Evolutionary conservation across 1,140 invertebrate genomes (phyloP).

Genomic region (Oedothorax gibbosus): DNA sequence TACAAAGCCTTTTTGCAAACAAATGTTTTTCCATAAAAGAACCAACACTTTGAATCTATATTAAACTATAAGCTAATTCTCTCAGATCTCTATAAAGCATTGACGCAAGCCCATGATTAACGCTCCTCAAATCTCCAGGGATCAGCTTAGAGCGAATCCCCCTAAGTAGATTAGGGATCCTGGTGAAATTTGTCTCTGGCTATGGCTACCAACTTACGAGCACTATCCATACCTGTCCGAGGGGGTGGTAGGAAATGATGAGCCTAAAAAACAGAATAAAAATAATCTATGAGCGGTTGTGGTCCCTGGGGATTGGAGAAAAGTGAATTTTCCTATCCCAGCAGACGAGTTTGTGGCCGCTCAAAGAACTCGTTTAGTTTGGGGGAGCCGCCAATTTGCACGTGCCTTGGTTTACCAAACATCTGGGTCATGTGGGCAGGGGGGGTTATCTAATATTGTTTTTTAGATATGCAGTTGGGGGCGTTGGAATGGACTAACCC

Average conservation of each 20-base stretch:
- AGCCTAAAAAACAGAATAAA: constrained; percentile 6
- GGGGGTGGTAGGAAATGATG: background rate
- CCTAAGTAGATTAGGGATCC: constrained; percentile 49
- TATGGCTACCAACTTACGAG: constrained; percentile 49
- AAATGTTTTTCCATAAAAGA: background rate
- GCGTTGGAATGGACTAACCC: too few species aligned
- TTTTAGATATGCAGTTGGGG: background rate
- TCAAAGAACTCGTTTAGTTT: constrained; percentile 40
- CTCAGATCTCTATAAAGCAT: constrained; percentile 13
- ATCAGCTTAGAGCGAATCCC: constrained; percentile 14
- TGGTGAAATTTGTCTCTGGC: constrained; percentile 55
- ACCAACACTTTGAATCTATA: constrained; percentile 24
- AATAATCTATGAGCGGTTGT: constrained; percentile 33
- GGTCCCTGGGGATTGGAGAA: constrained; percentile 11
- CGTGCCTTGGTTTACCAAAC: constrained; percentile 58
- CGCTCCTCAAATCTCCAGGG: constrained; percentile 28
- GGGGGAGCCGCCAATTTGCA: background rate
- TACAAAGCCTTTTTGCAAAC: too few species aligned
- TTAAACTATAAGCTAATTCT: constrained; percentile 1
- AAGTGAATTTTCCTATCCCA: constrained; percentile 45
- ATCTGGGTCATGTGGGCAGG: constrained; percentile 54
- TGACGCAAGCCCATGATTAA: constrained; percentile 54
- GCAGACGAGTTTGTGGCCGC: constrained; percentile 52
- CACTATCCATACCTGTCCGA: constrained; percentile 32
- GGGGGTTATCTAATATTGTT: constrained; percentile 40